Evolutionary conservation across 2,113 vertebrate species (phyloP).

Genomic region (Albula goreensis): DNA sequence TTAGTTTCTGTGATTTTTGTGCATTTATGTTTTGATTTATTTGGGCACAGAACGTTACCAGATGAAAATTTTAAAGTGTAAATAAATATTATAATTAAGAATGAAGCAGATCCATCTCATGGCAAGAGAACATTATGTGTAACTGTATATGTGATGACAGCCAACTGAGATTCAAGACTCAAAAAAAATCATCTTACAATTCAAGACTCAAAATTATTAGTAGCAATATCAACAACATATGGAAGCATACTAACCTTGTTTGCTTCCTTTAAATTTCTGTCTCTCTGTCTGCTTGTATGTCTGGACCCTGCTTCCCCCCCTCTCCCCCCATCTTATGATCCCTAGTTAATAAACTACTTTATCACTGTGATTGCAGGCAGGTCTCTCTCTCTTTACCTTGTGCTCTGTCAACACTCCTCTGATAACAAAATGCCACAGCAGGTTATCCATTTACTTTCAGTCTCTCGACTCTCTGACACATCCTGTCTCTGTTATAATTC

Average conservation of each 20-base stretch:
- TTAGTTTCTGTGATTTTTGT: no score
- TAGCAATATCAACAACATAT: no score
- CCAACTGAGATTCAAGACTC: no score
- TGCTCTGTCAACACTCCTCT: not conserved
- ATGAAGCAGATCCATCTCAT: not conserved
- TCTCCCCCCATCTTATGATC: not conserved
- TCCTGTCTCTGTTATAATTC: not conserved
- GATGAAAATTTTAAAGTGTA: not conserved
- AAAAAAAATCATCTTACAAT: no score
- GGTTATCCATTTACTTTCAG: not conserved
- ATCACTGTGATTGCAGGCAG: not conserved
- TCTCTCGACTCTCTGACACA: not conserved
- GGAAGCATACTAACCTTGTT: not conserved
- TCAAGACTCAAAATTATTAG: no score
- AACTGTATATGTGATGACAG: no score
- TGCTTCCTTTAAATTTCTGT: not conserved
- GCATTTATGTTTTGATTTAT: no score
- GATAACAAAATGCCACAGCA: not conserved
- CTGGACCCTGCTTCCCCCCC: not conserved
- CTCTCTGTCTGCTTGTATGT: not conserved
- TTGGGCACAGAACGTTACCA: not conserved
- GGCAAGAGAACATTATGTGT: no score
- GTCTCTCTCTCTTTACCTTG: not conserved
- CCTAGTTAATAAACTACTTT: slow-evolving; percentile 18
- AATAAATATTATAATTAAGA: not conserved